Percentiles rank a stretch among this genome's conserved stretches.
Evolutionary conservation across 2,888 invertebrate species (phyloP).

Genomic region (Danaus chrysippus): DNA sequence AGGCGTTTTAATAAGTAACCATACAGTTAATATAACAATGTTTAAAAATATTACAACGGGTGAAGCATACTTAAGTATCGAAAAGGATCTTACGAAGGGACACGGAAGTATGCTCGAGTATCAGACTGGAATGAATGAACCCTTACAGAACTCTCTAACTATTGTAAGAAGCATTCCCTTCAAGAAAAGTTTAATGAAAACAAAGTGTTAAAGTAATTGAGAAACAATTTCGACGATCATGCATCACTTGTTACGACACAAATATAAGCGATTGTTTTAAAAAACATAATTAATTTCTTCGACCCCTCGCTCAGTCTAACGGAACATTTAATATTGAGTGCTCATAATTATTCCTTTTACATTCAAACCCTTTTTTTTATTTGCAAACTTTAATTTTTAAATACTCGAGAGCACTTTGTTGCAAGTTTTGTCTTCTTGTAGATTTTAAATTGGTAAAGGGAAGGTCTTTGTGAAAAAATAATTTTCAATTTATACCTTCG

Average conservation of each 20-base stretch:
- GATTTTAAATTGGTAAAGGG: constrained; percentile 35
- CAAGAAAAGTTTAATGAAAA: constrained; percentile 71
- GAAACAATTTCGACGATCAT: constrained; percentile 75
- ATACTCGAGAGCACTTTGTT: constrained; percentile 54
- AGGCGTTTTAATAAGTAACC: too few species aligned
- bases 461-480: constrained; percentile 36
- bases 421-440: constrained; percentile 47
- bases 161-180: constrained; percentile 38
- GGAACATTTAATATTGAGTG: constrained; percentile 79
- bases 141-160: constrained; percentile 31
- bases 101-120: constrained; percentile 23
- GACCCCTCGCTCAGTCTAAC: constrained; percentile 69
- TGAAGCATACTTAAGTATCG: constrained; percentile 8
- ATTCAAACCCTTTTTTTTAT: constrained; percentile 67
- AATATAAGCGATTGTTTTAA: constrained; percentile 77
- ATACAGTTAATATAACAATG: too few species aligned
- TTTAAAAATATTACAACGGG: not conserved
- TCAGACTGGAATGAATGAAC: constrained; percentile 27
- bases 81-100: constrained; percentile 15
- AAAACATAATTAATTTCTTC: constrained; percentile 76
- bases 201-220: constrained; percentile 74
- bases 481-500: constrained; percentile 38
- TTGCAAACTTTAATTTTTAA: constrained; percentile 63
- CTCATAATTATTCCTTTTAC: constrained; percentile 76
- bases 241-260: constrained; percentile 72